Conservation (phyloP, 2,113 vertebrate genomes). For the Picathartes gymnocephalus region DNA sequence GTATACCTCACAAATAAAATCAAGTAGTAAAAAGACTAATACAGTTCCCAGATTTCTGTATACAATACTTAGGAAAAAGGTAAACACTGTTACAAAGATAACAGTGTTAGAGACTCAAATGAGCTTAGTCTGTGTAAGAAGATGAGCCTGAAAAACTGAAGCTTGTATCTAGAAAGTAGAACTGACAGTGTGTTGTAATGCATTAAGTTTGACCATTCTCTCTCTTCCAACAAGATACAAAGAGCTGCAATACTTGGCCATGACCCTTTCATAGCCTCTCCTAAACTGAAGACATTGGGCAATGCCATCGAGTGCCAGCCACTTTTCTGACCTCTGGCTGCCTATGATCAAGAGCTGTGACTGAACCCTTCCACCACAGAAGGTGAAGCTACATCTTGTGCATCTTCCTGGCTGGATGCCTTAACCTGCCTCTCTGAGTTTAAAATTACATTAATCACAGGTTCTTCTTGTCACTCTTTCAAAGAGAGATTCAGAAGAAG, state of each 20-base stretch:
- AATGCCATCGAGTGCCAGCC: neutral
- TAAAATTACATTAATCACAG: neutral
- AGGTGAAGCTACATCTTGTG: neutral
- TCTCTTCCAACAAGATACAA: neutral
- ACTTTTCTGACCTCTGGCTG: neutral
- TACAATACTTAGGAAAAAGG: neutral
- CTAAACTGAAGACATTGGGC: neutral
- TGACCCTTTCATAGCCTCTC: neutral
- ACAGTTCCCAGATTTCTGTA: neutral
- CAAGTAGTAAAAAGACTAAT: neutral
- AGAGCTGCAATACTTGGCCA: neutral
- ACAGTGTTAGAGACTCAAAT: neutral
- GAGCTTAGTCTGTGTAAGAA: neutral
- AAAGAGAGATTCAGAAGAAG: neutral
- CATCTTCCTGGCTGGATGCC: neutral
- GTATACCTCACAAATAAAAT: neutral
- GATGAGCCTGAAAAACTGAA: neutral
- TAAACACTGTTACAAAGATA: neutral
- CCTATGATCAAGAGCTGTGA: neutral
- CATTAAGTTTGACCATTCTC: neutral
- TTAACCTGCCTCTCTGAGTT: neutral
- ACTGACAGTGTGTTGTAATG: neutral
- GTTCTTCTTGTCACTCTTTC: neutral
- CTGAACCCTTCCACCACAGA: neutral
- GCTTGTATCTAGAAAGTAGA: neutral